Evolutionary conservation across 2,797 vertebrate species (phyloP), one percentile per base, ranked within the genome.

Genomic region (Ceryle rudis): DNA sequence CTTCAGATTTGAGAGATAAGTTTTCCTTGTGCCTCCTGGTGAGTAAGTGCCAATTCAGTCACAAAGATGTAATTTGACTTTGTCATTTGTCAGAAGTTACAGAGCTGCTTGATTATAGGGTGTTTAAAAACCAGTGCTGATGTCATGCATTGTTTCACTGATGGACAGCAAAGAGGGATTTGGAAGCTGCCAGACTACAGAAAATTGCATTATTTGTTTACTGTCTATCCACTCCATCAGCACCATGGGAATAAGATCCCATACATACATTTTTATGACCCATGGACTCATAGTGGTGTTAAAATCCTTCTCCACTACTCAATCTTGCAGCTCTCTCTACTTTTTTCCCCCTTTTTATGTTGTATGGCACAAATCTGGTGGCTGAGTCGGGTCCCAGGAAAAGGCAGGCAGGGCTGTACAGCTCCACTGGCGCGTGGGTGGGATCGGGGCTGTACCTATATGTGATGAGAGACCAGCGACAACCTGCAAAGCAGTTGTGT

Each of bases 21-120:
- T 79, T 91, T 91, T 77, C 66, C 69, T 2, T 17, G 4, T 46
- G 47, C 71, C 81, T 81, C 89, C 94, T 41, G 74, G 74, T 94
- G 90, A 96, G 89, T 91, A 95, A 96, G 82, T 89, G 94, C 83
- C 90, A 89, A 89, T 91, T 96, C 93, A 71, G 67, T 57, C 64
- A 23, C 78, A 80, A 47, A 84, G 94, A 69, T 92, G 89, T 83
- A 92, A 92, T 95, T 91, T 93, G 72, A 71, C 81, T 94, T 80
- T 79, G 91, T 88, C 61, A 22, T 89, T 89, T 90, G 67, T 90
- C 82, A 92, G 84, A 75, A 75, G 87, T 61, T 81, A 29, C 44
- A 49, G 92, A 88, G 79, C 92, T 81, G 89, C 46, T 81, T 96
- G 94, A 94, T 95, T 95, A 82, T 17, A 81, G 95, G 89, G 67